Conservation (phyloP, 64 coral and sea anemone genomes). For the Montipora sp. region DNA sequence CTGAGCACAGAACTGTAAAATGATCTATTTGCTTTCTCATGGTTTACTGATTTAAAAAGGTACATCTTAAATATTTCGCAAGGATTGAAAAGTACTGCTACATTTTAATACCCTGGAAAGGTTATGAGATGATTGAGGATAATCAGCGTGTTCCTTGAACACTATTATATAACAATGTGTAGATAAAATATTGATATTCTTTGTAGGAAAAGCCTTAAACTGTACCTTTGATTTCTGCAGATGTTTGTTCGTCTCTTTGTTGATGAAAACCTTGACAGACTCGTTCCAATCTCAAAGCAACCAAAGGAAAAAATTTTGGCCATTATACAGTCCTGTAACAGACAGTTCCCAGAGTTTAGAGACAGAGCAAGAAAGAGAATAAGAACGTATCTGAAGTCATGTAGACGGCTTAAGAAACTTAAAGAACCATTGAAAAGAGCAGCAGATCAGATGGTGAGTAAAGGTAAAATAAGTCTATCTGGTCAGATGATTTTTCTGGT, state of each 20-base stretch:
- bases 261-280: slow-evolving; percentile 96
- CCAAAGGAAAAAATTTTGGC: slow-evolving; percentile 98
- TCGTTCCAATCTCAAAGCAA: slow-evolving; percentile 99
- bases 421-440: slow-evolving; percentile 92
- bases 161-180: no score
- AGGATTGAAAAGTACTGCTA: no score
- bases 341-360: slow-evolving; percentile 98
- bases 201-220: no score
- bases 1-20: no score
- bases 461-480: neutral
- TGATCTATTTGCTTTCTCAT: no score
- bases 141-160: no score
- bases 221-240: slow-evolving; percentile 25
- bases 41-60: no score
- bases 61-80: no score
- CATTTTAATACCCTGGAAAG: no score
- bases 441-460: slow-evolving; percentile 97
- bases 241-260: slow-evolving; percentile 99
- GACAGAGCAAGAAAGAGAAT: slow-evolving; percentile 98
- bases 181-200: no score
- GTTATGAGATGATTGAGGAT: no score
- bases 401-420: slow-evolving; percentile 92
- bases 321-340: slow-evolving; percentile 98
- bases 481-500: no score
- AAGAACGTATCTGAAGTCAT: slow-evolving; percentile 97